Percentiles rank a stretch among this genome's conserved stretches.
Conservation (phyloP, 92 coral and sea anemone species). For the Zoanthus gigantus region DNA sequence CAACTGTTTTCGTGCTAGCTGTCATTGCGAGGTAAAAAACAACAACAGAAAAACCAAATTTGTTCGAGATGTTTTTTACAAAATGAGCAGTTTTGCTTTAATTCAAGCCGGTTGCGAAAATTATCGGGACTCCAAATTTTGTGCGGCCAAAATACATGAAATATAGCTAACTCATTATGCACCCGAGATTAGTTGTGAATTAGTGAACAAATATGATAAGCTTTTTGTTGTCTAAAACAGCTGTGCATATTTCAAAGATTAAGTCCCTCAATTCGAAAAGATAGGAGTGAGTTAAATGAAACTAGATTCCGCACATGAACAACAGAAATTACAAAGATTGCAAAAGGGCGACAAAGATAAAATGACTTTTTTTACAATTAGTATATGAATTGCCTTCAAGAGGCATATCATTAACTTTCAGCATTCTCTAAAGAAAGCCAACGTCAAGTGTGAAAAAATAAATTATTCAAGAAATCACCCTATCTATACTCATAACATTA, state of each 20-base stretch:
- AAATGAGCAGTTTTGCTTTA: background rate
- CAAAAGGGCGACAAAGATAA: background rate
- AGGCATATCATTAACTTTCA: background rate
- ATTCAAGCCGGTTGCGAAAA: too few relatives aligned
- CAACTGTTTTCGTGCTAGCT: too few relatives aligned
- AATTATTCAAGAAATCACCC: background rate
- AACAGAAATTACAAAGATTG: background rate
- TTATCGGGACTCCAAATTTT: too few relatives aligned
- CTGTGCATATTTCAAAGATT: background rate
- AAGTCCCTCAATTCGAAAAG: background rate
- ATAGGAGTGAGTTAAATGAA: background rate
- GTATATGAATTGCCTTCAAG: background rate
- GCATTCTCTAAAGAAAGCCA: background rate
- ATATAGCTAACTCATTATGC: background rate
- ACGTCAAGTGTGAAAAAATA: background rate
- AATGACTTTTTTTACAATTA: background rate
- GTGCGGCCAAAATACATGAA: background rate
- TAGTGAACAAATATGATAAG: background rate
- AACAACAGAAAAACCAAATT: too few relatives aligned
- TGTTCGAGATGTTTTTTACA: background rate
- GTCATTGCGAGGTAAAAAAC: too few relatives aligned
- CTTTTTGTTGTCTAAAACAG: background rate
- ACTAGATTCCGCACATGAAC: background rate
- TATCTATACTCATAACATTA: background rate
- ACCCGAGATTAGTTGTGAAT: background rate